A percentile compares a stretch with the other conserved stretches of the same genome.
These are phyloP conservation scores for Aegithalos caudatus DNA, from an alignment of 2,113 vertebrate genomes.

Conservation along the genomic window DNA sequence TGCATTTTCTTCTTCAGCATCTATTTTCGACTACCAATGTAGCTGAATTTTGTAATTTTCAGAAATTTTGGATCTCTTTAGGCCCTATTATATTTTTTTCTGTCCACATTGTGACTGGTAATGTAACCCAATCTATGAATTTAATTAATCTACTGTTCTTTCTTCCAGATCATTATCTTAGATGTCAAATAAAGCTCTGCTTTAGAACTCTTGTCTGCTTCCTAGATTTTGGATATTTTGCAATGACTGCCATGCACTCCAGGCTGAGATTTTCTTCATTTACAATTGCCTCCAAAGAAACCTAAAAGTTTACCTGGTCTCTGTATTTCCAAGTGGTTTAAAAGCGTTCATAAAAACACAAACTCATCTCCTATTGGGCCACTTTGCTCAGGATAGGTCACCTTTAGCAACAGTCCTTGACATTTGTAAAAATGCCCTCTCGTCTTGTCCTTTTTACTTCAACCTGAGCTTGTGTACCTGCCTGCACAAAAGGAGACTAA, in stretches of 20 bases:
- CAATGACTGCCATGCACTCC: neutral
- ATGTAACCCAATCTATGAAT: constrained; percentile 21
- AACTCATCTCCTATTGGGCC: neutral
- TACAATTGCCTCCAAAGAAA: neutral
- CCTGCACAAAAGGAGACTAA: neutral
- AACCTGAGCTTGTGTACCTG: neutral
- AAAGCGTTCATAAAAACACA: neutral
- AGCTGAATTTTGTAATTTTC: neutral
- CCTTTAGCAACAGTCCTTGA: neutral
- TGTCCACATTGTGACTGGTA: constrained; percentile 7
- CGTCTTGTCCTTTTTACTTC: neutral
- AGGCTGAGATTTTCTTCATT: neutral
- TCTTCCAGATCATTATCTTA: constrained; percentile 49
- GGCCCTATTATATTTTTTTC: neutral
- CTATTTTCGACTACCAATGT: neutral
- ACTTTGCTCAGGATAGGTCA: neutral
- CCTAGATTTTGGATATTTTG: neutral
- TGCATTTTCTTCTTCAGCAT: neutral
- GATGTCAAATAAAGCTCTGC: constrained; percentile 15
- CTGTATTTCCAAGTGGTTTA: neutral
- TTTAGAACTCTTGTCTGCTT: neutral
- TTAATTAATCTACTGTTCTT: constrained; percentile 32
- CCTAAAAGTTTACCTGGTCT: neutral
- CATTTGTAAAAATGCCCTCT: neutral
- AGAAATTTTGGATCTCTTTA: neutral